Conservation (phyloP, 2,888 invertebrate genomes). For the Dynastes tityus region DNA sequence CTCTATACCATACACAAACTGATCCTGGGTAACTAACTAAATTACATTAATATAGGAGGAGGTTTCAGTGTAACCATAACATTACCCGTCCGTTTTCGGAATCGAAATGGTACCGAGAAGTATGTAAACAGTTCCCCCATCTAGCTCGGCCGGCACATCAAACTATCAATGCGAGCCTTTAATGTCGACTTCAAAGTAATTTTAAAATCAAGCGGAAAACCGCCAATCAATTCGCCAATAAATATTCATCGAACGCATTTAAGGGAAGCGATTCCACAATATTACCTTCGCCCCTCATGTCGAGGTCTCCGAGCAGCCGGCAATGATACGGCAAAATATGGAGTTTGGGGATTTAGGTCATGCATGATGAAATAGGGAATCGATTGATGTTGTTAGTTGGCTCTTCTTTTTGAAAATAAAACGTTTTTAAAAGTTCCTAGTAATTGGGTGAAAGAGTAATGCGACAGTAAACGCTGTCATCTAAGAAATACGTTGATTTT, state of each 20-base stretch:
- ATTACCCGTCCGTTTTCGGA: slow-evolving; percentile 10
- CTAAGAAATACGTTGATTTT: no score
- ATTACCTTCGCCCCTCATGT: no score
- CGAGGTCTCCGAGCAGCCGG: no score
- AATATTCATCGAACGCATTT: slow-evolving; percentile 12
- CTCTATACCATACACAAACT: neutral
- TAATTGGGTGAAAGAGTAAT: no score
- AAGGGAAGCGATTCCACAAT: no score
- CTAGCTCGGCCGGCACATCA: neutral
- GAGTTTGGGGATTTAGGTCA: no score
- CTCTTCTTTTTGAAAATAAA: no score
- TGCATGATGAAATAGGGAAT: no score
- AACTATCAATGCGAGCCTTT: neutral
- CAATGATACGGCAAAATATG: no score
- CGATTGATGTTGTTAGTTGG: no score
- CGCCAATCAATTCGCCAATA: slow-evolving; percentile 1
- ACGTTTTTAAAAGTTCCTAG: no score
- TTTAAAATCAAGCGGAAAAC: slow-evolving; percentile 25
- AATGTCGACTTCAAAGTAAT: slow-evolving; percentile 22
- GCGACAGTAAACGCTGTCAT: no score
- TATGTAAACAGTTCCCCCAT: slow-evolving; percentile 3
- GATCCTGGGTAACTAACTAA: slow-evolving; percentile 5
- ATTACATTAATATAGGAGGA: slow-evolving; percentile 35
- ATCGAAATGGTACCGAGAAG: neutral
- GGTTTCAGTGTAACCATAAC: slow-evolving; percentile 15